Percentiles rank a stretch among this genome's conserved stretches.
Conservation (phyloP, 2,113 vertebrate genomes). For the Malurus melanocephalus region DNA sequence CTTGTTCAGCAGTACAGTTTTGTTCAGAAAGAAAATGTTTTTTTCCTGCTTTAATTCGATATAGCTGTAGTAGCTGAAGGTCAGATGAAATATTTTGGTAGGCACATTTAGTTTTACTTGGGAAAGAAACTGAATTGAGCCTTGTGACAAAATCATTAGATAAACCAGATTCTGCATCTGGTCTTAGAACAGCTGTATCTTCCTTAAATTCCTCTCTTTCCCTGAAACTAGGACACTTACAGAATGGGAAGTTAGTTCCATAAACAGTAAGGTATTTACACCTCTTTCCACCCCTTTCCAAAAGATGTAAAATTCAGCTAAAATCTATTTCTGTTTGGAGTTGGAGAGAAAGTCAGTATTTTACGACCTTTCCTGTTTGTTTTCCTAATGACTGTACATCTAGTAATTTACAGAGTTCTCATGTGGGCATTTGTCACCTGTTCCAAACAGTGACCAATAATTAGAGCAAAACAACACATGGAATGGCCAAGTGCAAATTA, state of each 20-base stretch:
- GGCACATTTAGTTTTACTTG: neutral
- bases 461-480: slow-evolving; percentile 17
- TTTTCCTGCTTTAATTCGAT: neutral
- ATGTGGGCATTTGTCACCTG: slow-evolving; percentile 32
- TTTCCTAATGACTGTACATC: neutral
- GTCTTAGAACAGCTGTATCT: neutral
- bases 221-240: neutral
- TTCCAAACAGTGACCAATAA: slow-evolving; percentile 25
- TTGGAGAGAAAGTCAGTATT: slow-evolving; percentile 8
- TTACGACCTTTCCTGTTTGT: neutral
- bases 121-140: neutral
- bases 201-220: neutral
- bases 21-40: neutral
- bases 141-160: neutral
- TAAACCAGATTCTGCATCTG: neutral
- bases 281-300: slow-evolving; percentile 7
- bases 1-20: neutral
- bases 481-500: slow-evolving; percentile 34
- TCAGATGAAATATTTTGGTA: neutral
- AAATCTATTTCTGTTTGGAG: neutral
- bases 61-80: neutral
- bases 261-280: neutral
- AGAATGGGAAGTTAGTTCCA: neutral
- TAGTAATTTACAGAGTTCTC: slow-evolving; percentile 16
- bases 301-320: neutral